phyloP scores from a whole-genome alignment of 1,140 invertebrate genomes.

The Sarcophaga bullata region DNA sequence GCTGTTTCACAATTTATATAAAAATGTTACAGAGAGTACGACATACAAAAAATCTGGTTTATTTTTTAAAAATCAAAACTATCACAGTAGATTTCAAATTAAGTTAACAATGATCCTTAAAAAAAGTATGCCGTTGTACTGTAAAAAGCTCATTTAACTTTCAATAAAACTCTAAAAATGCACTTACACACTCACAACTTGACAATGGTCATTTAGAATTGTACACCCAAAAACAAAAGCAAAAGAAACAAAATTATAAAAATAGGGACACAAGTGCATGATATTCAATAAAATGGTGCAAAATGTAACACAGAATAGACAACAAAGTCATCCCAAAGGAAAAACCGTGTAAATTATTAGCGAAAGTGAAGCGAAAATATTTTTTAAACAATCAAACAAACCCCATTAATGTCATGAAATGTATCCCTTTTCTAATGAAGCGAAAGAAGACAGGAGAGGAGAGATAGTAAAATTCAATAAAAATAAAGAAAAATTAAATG shows the following conservation, averaged over 20 bases:
- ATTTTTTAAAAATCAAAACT: too few relatives aligned
- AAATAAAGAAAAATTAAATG: conserved; percentile 6
- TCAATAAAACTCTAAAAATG: too few relatives aligned
- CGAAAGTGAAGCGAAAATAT: conserved; percentile 33
- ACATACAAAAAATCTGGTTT: too few relatives aligned
- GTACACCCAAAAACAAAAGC: too few relatives aligned
- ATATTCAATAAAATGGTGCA: conserved; percentile 6
- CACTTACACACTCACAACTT: background rate
- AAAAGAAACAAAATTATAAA: background rate
- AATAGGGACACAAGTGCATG: conserved; percentile 32
- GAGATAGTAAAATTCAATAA: background rate
- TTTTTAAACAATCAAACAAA: background rate
- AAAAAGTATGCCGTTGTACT: too few relatives aligned
- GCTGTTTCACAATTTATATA: too few relatives aligned
- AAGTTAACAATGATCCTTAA: too few relatives aligned
- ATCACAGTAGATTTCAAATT: too few relatives aligned
- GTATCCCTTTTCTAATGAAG: background rate
- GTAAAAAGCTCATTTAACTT: too few relatives aligned
- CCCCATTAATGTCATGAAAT: background rate
- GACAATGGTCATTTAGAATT: conserved; percentile 26
- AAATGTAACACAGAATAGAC: conserved; percentile 18
- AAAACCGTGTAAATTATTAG: background rate
- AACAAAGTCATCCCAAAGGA: background rate
- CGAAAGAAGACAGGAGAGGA: background rate
- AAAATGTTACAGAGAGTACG: too few relatives aligned